phyloP scores from a whole-genome alignment of 2,888 invertebrate species.

The Dasysyrphus tricinctus region DNA sequence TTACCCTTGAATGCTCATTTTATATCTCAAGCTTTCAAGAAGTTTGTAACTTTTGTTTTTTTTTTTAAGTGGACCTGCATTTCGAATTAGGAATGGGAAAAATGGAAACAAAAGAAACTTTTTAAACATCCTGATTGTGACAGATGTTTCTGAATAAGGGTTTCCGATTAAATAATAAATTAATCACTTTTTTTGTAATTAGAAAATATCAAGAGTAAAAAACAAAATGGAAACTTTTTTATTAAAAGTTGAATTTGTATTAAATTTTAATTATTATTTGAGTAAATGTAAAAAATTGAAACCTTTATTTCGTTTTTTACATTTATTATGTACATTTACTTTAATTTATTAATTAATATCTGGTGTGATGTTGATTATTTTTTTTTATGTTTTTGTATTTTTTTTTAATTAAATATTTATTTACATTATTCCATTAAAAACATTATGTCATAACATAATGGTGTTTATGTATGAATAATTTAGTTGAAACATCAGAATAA shows the following conservation, averaged over 20 bases:
- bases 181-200: background rate
- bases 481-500: too few relatives aligned
- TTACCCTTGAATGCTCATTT: constrained; percentile 39
- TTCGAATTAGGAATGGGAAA: constrained; percentile 6
- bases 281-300: background rate
- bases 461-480: too few relatives aligned
- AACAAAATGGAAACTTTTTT: background rate
- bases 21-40: constrained; percentile 29
- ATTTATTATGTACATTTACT: too few relatives aligned
- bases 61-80: constrained; percentile 21
- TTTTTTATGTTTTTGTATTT: too few relatives aligned
- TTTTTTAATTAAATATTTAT: too few relatives aligned
- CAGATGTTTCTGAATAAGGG: constrained; percentile 21
- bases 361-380: too few relatives aligned
- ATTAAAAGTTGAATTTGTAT: background rate
- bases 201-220: background rate
- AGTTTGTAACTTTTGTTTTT: constrained; percentile 40
- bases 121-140: constrained; percentile 8
- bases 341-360: too few relatives aligned
- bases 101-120: background rate
- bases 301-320: background rate
- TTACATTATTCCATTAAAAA: too few relatives aligned
- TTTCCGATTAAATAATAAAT: background rate
- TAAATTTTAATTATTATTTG: background rate
- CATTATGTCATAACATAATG: too few relatives aligned